Conservation (phyloP, 2,888 invertebrate species). For the Cistogaster globosa region DNA sequence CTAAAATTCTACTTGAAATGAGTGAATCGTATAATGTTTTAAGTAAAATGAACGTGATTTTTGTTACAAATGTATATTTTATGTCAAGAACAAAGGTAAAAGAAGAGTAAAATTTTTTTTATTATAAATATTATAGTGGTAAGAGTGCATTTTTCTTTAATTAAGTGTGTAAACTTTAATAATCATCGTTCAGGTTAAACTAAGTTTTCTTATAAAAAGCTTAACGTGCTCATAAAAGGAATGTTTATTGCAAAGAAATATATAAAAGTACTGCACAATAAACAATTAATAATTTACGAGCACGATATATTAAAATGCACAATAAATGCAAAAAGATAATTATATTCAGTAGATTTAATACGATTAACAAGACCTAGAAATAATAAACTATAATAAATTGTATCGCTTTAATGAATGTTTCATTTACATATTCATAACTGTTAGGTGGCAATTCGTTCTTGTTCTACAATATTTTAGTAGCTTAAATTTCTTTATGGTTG, state of each 20-base stretch:
- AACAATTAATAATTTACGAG: background rate
- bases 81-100: background rate
- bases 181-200: slow-evolving; percentile 31
- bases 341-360: background rate
- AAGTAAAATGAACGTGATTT: slow-evolving; percentile 55
- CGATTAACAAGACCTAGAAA: too few relatives aligned
- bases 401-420: too few relatives aligned
- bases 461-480: too few relatives aligned
- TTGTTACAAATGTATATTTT: slow-evolving; percentile 52
- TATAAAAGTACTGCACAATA: slow-evolving; percentile 17
- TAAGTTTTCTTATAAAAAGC: background rate
- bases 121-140: background rate
- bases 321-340: background rate
- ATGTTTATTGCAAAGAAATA: slow-evolving; percentile 33
- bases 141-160: background rate
- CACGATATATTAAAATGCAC: background rate
- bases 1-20: slow-evolving; percentile 35
- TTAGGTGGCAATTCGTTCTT: too few relatives aligned
- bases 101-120: background rate
- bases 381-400: too few relatives aligned
- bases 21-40: slow-evolving; percentile 22
- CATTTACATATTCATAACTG: too few relatives aligned
- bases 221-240: slow-evolving; percentile 34
- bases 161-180: background rate
- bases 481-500: too few relatives aligned